Evolutionary conservation across 2,113 vertebrate genomes (phyloP), one percentile per base, ranked within the genome.

Genomic region (Xiphophorus hellerii): DNA sequence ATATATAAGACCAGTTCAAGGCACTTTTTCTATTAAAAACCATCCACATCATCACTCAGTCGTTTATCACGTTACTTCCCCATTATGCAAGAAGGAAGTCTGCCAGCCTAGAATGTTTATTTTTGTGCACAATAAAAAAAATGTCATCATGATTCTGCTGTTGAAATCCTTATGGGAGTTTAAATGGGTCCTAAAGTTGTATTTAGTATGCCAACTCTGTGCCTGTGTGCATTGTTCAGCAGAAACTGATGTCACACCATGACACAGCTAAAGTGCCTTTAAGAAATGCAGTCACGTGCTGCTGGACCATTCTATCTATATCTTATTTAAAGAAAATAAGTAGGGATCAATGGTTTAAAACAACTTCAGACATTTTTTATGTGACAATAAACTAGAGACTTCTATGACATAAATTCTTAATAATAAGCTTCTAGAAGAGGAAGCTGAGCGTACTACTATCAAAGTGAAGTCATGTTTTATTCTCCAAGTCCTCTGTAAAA

Each of bases 381-480:
- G 4, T 8, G 17, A 22, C 1, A 69, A 37, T 37, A 30, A 27
- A 33, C 39, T 73, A 15, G 22, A 31, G 42, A 44, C 42, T 20
- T 15, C 44, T 20, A 20, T 48, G 44, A 48, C 44, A 20, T 17
- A 20, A 20, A 17, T 15, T 1, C 15, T 44, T 44, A 17, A 44
- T 14, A 44, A 44, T 15, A 66, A 76, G 7, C 14, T 44, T 71
- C 13, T 60, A 61, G 10, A 66, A 51, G 58, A 77, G 66, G 78
- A 81, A 74, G 77, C 62, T 71, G 61, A 78, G 58, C 61, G 42
- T 75, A 11, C 2, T 30, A 44, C 67, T 61, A 51, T 62, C 84
- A 54, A 78, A 65, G 73, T 82, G 29, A 80, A 65, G 78, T 78
- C 68, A 12, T 93, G 82, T 91, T 92, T 89, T 61, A 91, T 90